Conservation (phyloP, 1,140 invertebrate species). For the Linepithema humile region DNA sequence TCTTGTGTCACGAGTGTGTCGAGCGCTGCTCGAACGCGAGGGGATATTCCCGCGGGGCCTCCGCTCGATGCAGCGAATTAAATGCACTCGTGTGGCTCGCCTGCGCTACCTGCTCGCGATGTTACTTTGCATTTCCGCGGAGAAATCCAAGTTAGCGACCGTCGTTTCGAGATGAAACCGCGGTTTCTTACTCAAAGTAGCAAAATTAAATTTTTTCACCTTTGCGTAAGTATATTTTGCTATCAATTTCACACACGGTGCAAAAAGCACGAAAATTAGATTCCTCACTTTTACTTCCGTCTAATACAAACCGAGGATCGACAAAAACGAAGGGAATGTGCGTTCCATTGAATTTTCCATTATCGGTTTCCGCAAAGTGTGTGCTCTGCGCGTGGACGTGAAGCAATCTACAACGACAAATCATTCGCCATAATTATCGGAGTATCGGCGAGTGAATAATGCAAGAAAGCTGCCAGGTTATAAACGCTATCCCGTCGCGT, state of each 20-base stretch:
- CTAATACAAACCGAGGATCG: no score
- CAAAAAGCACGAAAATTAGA: neutral
- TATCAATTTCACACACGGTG: neutral
- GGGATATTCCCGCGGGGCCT: constrained; percentile 24
- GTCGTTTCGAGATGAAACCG: neutral
- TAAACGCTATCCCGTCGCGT: constrained; percentile 1
- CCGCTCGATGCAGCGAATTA: neutral
- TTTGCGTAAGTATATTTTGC: neutral
- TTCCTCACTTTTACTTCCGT: no score
- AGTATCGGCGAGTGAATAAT: constrained; percentile 1
- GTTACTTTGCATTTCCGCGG: constrained; percentile 63
- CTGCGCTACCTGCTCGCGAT: constrained; percentile 64
- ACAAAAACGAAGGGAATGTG: no score
- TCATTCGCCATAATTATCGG: constrained; percentile 11
- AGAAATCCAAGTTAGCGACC: constrained; percentile 22
- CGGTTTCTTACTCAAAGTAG: neutral
- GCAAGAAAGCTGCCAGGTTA: neutral
- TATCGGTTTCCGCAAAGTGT: neutral
- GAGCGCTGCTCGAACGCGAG: neutral
- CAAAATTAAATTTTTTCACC: neutral
- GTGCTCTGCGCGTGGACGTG: neutral
- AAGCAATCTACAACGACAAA: neutral
- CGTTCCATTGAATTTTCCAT: no score
- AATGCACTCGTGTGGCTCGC: constrained; percentile 6
- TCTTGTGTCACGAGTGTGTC: constrained; percentile 32